phyloP scores from a whole-genome alignment of 2,113 vertebrate genomes.

The Lepisosteus oculatus region DNA sequence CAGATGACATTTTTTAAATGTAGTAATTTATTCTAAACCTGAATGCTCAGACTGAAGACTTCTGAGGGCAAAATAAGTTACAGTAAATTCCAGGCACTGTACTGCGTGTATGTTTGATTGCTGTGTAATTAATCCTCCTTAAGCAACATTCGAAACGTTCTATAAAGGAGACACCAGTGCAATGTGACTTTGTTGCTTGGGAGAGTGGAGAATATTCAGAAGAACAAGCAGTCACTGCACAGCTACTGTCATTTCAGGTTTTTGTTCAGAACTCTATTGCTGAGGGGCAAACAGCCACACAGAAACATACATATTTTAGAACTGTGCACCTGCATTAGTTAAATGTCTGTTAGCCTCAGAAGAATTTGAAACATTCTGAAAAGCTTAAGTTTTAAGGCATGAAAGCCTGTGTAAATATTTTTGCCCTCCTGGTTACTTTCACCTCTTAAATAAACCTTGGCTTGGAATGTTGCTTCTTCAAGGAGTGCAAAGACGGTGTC shows the following conservation, averaged over 20 bases:
- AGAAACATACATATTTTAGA: neutral
- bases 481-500: neutral
- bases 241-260: neutral
- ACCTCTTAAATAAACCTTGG: conserved; percentile 16
- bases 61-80: no score
- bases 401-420: conserved; percentile 30
- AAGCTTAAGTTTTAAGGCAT: conserved; percentile 24
- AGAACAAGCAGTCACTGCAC: neutral
- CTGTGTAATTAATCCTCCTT: no score
- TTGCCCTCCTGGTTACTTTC: conserved; percentile 7
- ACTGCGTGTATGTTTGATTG: no score
- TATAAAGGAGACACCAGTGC: no score
- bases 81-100: no score
- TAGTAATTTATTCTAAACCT: no score
- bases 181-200: no score
- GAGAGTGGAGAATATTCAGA: neutral
- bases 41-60: no score
- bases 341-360: conserved; percentile 16
- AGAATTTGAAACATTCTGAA: conserved; percentile 33
- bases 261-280: neutral
- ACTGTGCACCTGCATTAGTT: conserved; percentile 34
- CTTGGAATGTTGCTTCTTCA: conserved; percentile 3
- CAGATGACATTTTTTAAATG: no score
- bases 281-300: conserved; percentile 14
- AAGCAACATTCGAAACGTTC: no score